Evolutionary conservation across 2,888 invertebrate genomes (phyloP).

Genomic region (Machimus atricapillus): DNA sequence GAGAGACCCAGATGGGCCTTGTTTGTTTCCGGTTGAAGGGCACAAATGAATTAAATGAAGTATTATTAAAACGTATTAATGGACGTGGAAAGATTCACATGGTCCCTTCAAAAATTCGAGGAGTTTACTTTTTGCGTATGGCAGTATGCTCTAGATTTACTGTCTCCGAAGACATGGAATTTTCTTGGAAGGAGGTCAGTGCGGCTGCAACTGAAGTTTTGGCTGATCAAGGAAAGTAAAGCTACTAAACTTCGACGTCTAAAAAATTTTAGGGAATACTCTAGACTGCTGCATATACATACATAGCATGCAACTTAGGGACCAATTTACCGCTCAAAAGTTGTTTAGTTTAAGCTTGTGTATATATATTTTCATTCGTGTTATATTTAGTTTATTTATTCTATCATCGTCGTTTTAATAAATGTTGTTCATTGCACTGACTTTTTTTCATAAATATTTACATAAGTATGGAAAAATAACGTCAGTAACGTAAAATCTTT

Average conservation of each 20-base stretch:
- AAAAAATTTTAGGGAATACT: neutral
- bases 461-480: no score
- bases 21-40: conserved; percentile 96
- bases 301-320: conserved; percentile 5
- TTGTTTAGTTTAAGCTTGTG: conserved; percentile 17
- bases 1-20: conserved; percentile 90
- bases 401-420: neutral
- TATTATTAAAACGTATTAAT: conserved; percentile 82
- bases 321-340: conserved; percentile 30
- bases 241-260: conserved; percentile 32
- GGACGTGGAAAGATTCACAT: conserved; percentile 90
- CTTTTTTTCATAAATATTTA: no score
- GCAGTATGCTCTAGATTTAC: conserved; percentile 89
- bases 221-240: conserved; percentile 52
- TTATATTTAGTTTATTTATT: conserved; percentile 4
- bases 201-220: conserved; percentile 75
- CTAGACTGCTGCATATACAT: neutral
- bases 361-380: conserved; percentile 6
- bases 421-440: neutral
- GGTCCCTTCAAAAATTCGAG: conserved; percentile 88
- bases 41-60: conserved; percentile 82
- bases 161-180: conserved; percentile 79
- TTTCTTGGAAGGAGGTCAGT: conserved; percentile 87
- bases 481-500: no score
- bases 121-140: conserved; percentile 84